A percentile compares a stretch with the other conserved stretches of the same genome.
Evolutionary conservation across 2,888 invertebrate genomes (phyloP).

Genomic region (Drosophila pullipes): DNA sequence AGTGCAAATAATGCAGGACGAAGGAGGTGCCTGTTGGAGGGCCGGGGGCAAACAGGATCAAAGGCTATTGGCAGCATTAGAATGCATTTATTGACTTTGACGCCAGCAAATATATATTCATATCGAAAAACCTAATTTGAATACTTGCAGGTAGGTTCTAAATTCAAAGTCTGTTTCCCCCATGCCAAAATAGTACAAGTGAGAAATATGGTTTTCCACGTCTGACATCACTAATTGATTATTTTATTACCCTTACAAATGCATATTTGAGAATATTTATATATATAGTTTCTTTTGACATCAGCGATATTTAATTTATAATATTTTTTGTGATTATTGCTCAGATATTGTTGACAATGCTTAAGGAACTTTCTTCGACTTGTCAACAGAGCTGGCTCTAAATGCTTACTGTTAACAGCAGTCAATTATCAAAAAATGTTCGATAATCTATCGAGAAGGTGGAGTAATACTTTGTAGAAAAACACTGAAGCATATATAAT

Average conservation of each 20-base stretch:
- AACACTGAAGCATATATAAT: not conserved
- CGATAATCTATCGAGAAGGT: not conserved
- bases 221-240: not conserved
- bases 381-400: not conserved
- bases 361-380: not conserved
- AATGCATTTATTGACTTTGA: conserved; percentile 61
- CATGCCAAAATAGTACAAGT: not conserved
- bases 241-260: not conserved
- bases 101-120: conserved; percentile 2
- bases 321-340: not conserved
- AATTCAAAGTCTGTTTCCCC: not conserved
- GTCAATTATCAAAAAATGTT: not conserved
- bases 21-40: not conserved
- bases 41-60: not conserved
- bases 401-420: not conserved
- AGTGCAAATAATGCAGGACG: conserved; percentile 49
- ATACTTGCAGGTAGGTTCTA: not conserved
- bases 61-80: conserved; percentile 25
- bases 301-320: rapidly evolving
- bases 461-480: not conserved
- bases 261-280: not conserved
- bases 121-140: conserved; percentile 12
- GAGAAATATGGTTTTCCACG: not conserved
- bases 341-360: not conserved
- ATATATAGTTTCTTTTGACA: not conserved